Conservation (phyloP, 2,113 vertebrate genomes). For the Caranx melampygus region DNA sequence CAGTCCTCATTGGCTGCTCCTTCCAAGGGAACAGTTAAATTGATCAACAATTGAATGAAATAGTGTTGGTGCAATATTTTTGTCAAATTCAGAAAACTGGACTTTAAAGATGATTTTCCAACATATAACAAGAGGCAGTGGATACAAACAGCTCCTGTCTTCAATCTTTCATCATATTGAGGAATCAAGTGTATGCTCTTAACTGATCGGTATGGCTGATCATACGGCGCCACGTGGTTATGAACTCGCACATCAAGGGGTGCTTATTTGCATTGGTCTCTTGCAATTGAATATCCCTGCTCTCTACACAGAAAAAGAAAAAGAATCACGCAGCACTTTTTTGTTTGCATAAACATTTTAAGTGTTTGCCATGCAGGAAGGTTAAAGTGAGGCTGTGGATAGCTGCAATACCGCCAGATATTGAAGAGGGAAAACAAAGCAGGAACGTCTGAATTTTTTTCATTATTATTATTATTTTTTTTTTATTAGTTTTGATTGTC, state of each 20-base stretch:
- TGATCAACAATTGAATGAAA: background rate
- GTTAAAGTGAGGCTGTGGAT: background rate
- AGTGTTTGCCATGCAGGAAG: background rate
- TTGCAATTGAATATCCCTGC: background rate
- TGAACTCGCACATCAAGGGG: slow-evolving; percentile 3
- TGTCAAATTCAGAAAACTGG: background rate
- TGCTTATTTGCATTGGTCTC: slow-evolving; percentile 3
- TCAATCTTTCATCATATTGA: background rate
- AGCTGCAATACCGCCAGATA: slow-evolving; percentile 1
- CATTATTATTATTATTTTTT: too few species aligned
- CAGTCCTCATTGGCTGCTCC: background rate
- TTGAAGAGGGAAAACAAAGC: background rate
- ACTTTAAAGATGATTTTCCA: background rate
- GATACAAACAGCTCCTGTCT: background rate
- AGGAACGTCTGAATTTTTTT: background rate
- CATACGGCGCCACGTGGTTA: background rate
- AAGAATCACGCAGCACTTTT: slow-evolving; percentile 1
- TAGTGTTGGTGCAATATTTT: background rate
- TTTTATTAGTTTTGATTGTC: slow-evolving; percentile 10
- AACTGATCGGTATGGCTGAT: slow-evolving; percentile 6
- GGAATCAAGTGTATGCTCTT: background rate
- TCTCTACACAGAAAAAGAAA: background rate
- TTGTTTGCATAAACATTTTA: slow-evolving; percentile 19
- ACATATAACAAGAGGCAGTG: background rate
- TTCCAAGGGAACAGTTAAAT: slow-evolving; percentile 4